Percentiles rank a stretch among this genome's conserved stretches.
phyloP scores from a whole-genome alignment of 2,797 vertebrate species.

The Tokudaia muenninki region DNA sequence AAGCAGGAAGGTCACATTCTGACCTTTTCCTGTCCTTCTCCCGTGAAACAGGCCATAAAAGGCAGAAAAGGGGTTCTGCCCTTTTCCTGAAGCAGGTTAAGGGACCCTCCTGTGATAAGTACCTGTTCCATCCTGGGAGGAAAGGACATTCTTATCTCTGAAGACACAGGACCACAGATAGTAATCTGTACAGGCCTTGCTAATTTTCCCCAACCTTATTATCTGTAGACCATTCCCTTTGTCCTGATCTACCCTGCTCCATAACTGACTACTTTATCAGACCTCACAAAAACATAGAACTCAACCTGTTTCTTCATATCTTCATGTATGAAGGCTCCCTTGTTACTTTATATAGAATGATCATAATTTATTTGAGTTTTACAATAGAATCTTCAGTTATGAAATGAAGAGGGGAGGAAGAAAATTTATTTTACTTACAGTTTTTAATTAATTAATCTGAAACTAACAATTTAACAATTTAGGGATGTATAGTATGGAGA shows the following conservation, averaged over 20 bases:
- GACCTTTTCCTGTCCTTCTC: conserved; percentile 4
- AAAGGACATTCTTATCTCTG: conserved; percentile 10
- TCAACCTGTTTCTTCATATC: neutral
- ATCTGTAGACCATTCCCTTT: neutral
- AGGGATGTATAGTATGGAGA: neutral
- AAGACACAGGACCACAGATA: neutral
- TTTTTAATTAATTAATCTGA: conserved; percentile 43
- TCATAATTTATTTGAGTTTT: neutral
- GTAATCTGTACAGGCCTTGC: neutral
- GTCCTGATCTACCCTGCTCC: neutral
- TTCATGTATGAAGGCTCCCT: neutral
- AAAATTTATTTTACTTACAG: neutral
- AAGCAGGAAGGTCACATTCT: neutral
- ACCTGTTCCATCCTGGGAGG: neutral
- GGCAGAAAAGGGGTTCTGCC: neutral
- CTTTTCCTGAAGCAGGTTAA: neutral
- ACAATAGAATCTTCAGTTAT: neutral
- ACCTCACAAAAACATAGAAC: neutral
- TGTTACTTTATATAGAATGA: neutral
- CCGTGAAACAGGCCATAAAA: neutral
- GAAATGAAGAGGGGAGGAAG: neutral
- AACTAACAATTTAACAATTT: neutral
- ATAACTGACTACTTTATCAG: neutral
- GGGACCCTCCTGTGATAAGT: neutral
- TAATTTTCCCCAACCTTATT: neutral